Percentiles rank a stretch among this genome's conserved stretches.
These are phyloP conservation scores for Galaxias olidus DNA, from an alignment of 2,797 vertebrate species.

Conservation along the genomic window DNA sequence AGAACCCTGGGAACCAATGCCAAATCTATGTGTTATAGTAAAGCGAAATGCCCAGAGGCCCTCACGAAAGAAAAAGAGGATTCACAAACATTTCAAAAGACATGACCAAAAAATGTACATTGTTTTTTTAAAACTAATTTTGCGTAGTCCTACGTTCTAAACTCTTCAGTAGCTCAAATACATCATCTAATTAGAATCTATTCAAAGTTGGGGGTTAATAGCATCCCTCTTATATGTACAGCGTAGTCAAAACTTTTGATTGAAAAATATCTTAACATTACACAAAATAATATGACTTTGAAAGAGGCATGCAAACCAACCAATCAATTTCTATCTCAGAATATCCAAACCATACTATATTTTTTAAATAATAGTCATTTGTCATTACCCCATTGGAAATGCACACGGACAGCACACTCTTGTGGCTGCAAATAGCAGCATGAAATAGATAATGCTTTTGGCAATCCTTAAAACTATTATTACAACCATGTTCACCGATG, in stretches of 20 bases:
- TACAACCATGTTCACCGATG: conserved; percentile 9
- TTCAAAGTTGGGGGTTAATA: conserved; percentile 45
- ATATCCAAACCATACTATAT: conserved; percentile 22
- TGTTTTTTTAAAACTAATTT: conserved; percentile 54
- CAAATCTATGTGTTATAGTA: conserved; percentile 19
- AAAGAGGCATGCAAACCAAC: conserved; percentile 67
- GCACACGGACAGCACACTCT: conserved; percentile 26
- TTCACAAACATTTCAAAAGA: conserved; percentile 67
- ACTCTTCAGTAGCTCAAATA: conserved; percentile 56
- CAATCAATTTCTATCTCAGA: conserved; percentile 45
- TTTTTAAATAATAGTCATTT: conserved; percentile 17
- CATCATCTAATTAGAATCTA: conserved; percentile 44
- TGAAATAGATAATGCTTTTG: conserved; percentile 20
- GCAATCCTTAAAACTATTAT: conserved; percentile 5
- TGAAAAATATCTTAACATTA: conserved; percentile 57
- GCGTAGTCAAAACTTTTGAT: conserved; percentile 50
- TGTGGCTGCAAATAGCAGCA: conserved; percentile 35
- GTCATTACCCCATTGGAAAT: conserved; percentile 5
- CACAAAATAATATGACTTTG: conserved; percentile 59
- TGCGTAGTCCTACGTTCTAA: conserved; percentile 58
- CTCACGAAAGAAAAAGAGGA: conserved; percentile 58
- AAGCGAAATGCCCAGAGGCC: conserved; percentile 48
- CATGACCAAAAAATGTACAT: conserved; percentile 58
- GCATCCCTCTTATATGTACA: conserved; percentile 64
- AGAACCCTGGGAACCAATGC: conserved; percentile 51